Evolutionary conservation across 2,113 vertebrate species (phyloP).

Genomic region (Odobenus rosmarus): DNA sequence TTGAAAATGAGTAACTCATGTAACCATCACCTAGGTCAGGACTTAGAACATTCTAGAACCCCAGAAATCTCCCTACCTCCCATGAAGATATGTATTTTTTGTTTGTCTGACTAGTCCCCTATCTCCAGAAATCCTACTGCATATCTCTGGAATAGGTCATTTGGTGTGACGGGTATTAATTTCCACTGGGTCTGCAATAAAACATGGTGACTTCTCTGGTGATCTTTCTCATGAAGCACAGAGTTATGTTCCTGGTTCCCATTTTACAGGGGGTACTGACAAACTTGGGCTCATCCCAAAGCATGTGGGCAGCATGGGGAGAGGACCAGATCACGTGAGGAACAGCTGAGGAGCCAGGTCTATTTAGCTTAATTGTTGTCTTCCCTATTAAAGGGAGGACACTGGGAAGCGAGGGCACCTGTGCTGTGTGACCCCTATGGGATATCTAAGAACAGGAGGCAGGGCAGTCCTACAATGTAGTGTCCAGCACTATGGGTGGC

Average conservation of each 20-base stretch:
- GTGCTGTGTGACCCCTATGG: not conserved
- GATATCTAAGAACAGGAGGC: not conserved
- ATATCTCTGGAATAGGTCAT: not conserved
- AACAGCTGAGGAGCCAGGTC: not conserved
- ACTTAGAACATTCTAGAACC: not conserved
- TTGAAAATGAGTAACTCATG: not conserved
- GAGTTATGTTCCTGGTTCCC: not conserved
- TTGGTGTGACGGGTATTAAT: not conserved
- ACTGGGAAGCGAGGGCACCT: not conserved
- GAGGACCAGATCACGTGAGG: not conserved
- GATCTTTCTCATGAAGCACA: not conserved
- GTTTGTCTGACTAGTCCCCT: not conserved
- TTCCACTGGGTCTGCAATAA: not conserved
- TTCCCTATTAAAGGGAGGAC: not conserved
- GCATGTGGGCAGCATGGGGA: not conserved
- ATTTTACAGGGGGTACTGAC: not conserved
- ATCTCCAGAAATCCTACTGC: not conserved
- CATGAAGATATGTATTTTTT: not conserved
- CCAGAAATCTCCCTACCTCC: not conserved
- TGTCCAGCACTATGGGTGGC: too few relatives aligned
- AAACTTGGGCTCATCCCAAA: not conserved
- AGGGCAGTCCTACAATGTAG: accelerated
- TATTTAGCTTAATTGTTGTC: not conserved
- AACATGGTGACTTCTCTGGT: not conserved
- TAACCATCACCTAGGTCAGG: not conserved